Base-by-base conservation (phyloP, 2,113 vertebrate species). In the Lates calcarifer region DNA sequence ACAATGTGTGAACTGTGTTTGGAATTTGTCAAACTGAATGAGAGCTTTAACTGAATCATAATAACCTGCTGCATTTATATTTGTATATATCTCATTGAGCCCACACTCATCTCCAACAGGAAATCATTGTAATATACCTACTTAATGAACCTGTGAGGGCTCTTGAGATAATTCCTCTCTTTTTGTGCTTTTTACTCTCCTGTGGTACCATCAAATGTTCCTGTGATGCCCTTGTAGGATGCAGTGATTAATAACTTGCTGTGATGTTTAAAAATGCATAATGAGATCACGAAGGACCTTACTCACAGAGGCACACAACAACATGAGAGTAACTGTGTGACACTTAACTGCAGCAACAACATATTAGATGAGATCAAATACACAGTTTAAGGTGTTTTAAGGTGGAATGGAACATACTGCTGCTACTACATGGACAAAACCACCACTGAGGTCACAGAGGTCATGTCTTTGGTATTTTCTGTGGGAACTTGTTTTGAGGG, bases 211-310 rank as follows among this genome's bases (percentile, higher is more conserved):
- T 81, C 70, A 77, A 37, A 57, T 35, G 20, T 51, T 68, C 12
- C 18, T 20, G 11, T 56, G 39, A 37, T 26, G 3, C 41, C 31
- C 35, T 28, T 57, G 49, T 28, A 47, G 22, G 41, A 51, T 22
- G 24, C n/a, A 22, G 13, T 2, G 39, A 71, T 58, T 24, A 20
- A 62, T 63, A 5, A 79, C 22, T 45, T 31, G 3, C 56, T 41
- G 45, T 22, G 39, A 24, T 31, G 18, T 49, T 73, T 62, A 45
- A 71, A 49, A 69, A 24, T n/a, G 24, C 57, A 39, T 69, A 69
- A 84, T 79, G 57, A 74, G 82, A 57, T 43, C 82, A 56, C 69
- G 15, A 6, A 28, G 45, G 76, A 69, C 20, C 15, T 6, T 2
- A 5, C 10, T 80, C 39, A 65, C 17, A n/a, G 12, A 49, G 58